A percentile compares a stretch with the other conserved stretches of the same genome.
phyloP scores from a whole-genome alignment of 2,797 vertebrate species.

The Diplodus puntazzo region DNA sequence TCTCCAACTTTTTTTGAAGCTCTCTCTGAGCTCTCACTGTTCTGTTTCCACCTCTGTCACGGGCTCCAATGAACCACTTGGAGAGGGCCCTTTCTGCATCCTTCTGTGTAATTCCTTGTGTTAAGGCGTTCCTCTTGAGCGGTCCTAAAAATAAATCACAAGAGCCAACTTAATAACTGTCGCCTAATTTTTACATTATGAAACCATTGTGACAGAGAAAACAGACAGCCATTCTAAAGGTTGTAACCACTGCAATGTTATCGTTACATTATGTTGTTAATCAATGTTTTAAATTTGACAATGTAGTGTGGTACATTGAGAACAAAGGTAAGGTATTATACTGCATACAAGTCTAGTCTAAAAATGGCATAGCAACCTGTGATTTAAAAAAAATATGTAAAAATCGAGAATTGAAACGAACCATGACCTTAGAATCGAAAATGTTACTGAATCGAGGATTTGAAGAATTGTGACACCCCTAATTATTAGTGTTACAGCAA shows the following conservation, averaged over 20 bases:
- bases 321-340: no score
- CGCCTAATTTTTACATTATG: neutral
- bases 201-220: neutral
- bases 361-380: no score
- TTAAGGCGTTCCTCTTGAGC: neutral
- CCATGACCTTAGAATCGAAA: no score
- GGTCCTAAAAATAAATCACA: neutral
- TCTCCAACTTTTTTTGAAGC: neutral
- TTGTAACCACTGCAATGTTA: neutral
- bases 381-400: no score
- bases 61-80: neutral
- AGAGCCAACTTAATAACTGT: neutral
- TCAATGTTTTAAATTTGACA: no score
- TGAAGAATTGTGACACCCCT: no score
- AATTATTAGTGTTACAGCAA: neutral
- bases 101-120: neutral
- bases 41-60: neutral
- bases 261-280: no score
- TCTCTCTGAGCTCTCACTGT: neutral
- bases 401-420: no score
- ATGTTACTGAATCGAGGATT: no score
- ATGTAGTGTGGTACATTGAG: no score
- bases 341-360: no score
- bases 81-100: neutral
- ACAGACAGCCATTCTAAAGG: neutral